Conservation (phyloP, 2,888 invertebrate genomes). For the Agonopterix heracliana region DNA sequence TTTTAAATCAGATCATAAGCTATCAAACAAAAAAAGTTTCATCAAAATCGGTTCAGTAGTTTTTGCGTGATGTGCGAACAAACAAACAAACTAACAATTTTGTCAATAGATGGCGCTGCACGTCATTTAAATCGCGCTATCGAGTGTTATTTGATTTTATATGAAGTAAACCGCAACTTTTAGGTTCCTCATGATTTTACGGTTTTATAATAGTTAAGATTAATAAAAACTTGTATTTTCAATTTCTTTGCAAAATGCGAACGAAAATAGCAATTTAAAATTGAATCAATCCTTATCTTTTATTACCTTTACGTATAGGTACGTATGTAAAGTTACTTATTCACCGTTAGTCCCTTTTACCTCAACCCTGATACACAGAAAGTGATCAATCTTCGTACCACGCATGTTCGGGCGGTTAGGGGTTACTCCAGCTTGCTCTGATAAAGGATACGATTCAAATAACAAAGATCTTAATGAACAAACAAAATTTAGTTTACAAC, state of each 20-base stretch:
- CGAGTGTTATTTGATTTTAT: too few species aligned
- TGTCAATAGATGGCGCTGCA: too few species aligned
- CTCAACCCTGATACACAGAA: background rate
- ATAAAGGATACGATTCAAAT: conserved; percentile 6
- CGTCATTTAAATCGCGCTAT: too few species aligned
- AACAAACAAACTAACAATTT: too few species aligned
- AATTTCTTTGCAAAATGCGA: background rate
- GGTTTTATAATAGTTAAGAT: too few species aligned
- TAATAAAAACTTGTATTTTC: too few species aligned
- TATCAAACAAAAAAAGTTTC: too few species aligned
- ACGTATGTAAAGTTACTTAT: background rate
- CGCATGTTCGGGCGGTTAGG: conserved; percentile 1
- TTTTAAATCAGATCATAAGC: too few species aligned
- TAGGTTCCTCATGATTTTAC: too few species aligned
- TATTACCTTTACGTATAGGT: background rate
- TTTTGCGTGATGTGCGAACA: too few species aligned
- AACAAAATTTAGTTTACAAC: conserved; percentile 4
- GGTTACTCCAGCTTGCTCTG: conserved; percentile 1
- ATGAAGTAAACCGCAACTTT: too few species aligned
- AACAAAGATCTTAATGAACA: conserved; percentile 12
- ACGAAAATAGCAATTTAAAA: background rate
- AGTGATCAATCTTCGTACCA: conserved; percentile 9
- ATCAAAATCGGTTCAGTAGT: too few species aligned
- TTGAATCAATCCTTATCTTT: background rate
- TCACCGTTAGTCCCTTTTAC: conserved; percentile 1